Base-by-base conservation (phyloP, 2,113 vertebrate genomes). In the Syngnathoides biaculeatus region DNA sequence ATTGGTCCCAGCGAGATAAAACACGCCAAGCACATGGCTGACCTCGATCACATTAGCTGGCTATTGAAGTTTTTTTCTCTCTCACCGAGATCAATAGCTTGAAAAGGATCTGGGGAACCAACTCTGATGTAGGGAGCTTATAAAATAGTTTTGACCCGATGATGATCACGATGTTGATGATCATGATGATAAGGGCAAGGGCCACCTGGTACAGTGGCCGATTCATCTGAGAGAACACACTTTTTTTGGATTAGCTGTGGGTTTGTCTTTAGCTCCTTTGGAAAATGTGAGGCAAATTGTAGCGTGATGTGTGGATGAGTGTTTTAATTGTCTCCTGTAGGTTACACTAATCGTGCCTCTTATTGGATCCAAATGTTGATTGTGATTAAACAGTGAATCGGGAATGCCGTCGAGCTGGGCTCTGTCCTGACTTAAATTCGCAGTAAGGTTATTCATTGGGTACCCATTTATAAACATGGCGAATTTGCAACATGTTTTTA, bases 1-100 rank as follows among this genome's bases (percentile, higher is more conserved):
- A 91, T 91, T 90, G 88, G 89, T 88, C 88, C 86, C 89, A 70
- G 79, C 80, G 87, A 86, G 88, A 84, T 75, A 45, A 75, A n/a
- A 60, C 42, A 62, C 62, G 67, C 74, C 62, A 64, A 77, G 71
- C 79, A 71, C 48, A 17, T 59, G 63, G 35, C 68, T 67, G 78
- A 85, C 84, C 85, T 87, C 78, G 58, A 67, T 60, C 75, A 73
- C 66, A 12, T 19, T 30, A 24, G 59, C 53, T 62, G 43, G 69
- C 72, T 68, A 68, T 64, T 68, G 67, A 62, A 72, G 62, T 71
- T 69, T 82, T 60, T 59, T 42, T 85, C 75, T 72, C 65, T 53
- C 73, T 82, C 79, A 48, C 66, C 9, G 20, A 0, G 10, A 85
- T 86, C 82, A 75, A 85, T 84, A 70, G 2, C 58, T 30, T 27